Conservation (phyloP, 2,113 vertebrate genomes). For the Myanophis thanlyinensis region DNA sequence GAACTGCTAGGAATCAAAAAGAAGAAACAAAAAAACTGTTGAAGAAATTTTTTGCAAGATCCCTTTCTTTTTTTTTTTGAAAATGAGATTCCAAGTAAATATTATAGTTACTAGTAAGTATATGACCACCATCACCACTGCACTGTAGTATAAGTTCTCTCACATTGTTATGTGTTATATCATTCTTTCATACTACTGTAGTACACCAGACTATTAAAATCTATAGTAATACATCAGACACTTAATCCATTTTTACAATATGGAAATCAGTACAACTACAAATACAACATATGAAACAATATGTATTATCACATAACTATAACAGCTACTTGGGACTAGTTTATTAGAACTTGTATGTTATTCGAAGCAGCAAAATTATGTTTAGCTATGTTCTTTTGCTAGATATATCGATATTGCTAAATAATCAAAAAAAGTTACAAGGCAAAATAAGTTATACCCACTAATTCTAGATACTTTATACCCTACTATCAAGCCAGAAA, state of each 20-base stretch:
- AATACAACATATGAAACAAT: not conserved
- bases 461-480: not conserved
- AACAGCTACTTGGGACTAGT: not conserved
- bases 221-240: not conserved
- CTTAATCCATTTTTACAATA: not conserved
- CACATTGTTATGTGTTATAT: not conserved
- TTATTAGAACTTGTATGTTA: not conserved
- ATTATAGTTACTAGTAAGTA: not conserved
- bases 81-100: not conserved
- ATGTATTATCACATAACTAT: not conserved
- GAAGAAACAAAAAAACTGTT: conserved; percentile 27
- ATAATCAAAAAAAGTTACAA: not conserved
- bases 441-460: not conserved
- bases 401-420: not conserved
- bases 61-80: not conserved
- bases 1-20: conserved; percentile 38
- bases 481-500: not conserved
- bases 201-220: not conserved
- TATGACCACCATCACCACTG: not conserved
- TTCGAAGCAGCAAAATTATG: not conserved
- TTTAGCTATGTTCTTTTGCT: not conserved
- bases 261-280: not conserved
- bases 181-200: not conserved
- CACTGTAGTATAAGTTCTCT: not conserved
- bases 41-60: not conserved